These are phyloP conservation scores for Watsonalla binaria DNA, from an alignment of 2,888 invertebrate genomes.

Conservation along the genomic window DNA sequence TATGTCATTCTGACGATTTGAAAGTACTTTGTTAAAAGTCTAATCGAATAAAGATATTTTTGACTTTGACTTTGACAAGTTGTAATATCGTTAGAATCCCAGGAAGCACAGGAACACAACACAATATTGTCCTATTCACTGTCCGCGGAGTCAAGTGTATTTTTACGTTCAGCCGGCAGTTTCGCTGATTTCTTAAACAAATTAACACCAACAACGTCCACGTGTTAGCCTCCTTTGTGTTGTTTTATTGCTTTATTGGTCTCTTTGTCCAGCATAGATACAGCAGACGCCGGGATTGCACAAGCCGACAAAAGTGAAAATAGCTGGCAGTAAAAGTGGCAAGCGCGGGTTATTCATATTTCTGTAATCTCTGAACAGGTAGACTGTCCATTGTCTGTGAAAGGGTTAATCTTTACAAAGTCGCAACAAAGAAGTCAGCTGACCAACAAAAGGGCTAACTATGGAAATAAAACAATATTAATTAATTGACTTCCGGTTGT, in stretches of 20 bases:
- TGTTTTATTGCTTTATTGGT: conserved; percentile 57
- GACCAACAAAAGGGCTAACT: neutral
- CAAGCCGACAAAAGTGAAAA: conserved; percentile 75
- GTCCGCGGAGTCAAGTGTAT: conserved; percentile 18
- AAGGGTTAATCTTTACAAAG: conserved; percentile 28
- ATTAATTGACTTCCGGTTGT: neutral
- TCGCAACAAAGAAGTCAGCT: neutral
- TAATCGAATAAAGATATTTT: too few species aligned
- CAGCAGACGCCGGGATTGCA: conserved; percentile 36
- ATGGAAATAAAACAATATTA: neutral
- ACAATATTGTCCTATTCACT: conserved; percentile 28
- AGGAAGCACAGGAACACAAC: neutral
- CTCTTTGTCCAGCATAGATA: conserved; percentile 36
- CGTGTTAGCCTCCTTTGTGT: conserved; percentile 67
- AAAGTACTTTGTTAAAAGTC: too few species aligned
- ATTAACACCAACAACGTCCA: conserved; percentile 58
- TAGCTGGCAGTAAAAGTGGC: conserved; percentile 57
- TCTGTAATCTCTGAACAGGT: conserved; percentile 19
- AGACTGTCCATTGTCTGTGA: conserved; percentile 22
- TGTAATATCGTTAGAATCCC: neutral
- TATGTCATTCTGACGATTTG: too few species aligned
- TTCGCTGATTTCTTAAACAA: conserved; percentile 54
- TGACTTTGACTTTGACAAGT: too few species aligned
- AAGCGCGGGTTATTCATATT: conserved; percentile 28
- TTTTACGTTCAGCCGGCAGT: conserved; percentile 17